Evolutionary conservation across 2,888 invertebrate species (phyloP).

Genomic region (Aspidiotus rigidus): DNA sequence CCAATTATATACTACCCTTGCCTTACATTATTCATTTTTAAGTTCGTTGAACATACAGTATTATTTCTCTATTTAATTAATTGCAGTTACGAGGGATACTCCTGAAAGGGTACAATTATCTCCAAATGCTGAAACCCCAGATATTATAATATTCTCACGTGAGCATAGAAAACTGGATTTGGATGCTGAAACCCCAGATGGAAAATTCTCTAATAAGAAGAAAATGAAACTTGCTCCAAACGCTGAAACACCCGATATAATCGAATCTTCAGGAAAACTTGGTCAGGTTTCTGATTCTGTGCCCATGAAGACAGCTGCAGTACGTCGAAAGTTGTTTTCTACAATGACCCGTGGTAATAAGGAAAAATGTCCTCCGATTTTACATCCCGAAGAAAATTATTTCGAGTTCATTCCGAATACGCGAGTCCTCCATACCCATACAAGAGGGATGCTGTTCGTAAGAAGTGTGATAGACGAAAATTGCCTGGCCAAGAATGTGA

Average conservation of each 20-base stretch:
- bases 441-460: background rate
- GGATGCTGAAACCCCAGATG: background rate
- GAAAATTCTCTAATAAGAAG: background rate
- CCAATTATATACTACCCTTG: too few species aligned
- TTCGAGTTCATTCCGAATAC: background rate
- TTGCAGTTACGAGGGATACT: background rate
- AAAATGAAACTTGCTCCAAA: background rate
- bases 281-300: background rate
- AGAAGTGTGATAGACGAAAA: background rate
- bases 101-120: too few species aligned
- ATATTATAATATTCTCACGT: too few species aligned
- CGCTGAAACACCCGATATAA: background rate
- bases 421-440: background rate
- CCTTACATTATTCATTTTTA: background rate
- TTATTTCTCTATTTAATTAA: background rate
- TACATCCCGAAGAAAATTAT: background rate
- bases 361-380: background rate
- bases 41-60: background rate
- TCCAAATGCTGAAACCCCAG: too few species aligned
- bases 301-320: background rate
- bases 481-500: background rate
- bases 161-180: slow-evolving; percentile 1
- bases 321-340: background rate
- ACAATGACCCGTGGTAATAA: background rate
- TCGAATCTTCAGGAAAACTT: background rate